Evolutionary conservation across 2,797 vertebrate species (phyloP).

Genomic region (Enteromius anoplus): DNA sequence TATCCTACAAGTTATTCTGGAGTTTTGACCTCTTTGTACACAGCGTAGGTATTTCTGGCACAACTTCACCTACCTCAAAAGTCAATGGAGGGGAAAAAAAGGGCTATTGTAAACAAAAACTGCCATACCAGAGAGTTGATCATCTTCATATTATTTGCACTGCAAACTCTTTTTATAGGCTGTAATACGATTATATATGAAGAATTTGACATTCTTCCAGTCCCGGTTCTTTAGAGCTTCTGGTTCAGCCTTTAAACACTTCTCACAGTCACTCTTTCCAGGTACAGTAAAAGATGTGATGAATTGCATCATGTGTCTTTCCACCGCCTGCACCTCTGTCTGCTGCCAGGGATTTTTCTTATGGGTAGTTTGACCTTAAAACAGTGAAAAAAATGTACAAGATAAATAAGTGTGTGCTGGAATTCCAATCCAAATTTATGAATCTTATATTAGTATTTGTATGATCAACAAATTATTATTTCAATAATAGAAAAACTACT

Average conservation of each 20-base stretch:
- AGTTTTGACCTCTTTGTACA: not conserved
- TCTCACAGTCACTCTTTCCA: constrained; percentile 60
- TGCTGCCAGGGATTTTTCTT: constrained; percentile 54
- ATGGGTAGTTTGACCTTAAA: constrained; percentile 45
- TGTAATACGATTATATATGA: constrained; percentile 53
- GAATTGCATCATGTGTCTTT: constrained; percentile 51
- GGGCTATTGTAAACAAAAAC: not conserved
- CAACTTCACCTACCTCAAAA: not conserved
- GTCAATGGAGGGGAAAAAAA: not conserved
- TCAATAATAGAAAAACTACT: not conserved
- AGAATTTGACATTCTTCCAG: constrained; percentile 58
- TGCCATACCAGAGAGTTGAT: not conserved
- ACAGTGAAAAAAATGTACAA: not conserved
- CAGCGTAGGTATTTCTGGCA: not conserved
- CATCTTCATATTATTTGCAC: constrained; percentile 32
- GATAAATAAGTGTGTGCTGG: not conserved
- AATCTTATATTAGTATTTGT: not conserved
- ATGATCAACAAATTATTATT: not conserved
- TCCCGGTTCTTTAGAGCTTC: constrained; percentile 52
- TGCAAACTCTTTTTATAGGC: constrained; percentile 48
- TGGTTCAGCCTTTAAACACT: constrained; percentile 62
- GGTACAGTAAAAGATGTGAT: constrained; percentile 58
- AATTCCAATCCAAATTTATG: constrained; percentile 8
- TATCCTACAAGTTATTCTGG: not conserved
- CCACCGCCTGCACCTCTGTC: constrained; percentile 52